Base-by-base conservation (phyloP, 2,888 invertebrate species). In the Lottia scabra region DNA sequence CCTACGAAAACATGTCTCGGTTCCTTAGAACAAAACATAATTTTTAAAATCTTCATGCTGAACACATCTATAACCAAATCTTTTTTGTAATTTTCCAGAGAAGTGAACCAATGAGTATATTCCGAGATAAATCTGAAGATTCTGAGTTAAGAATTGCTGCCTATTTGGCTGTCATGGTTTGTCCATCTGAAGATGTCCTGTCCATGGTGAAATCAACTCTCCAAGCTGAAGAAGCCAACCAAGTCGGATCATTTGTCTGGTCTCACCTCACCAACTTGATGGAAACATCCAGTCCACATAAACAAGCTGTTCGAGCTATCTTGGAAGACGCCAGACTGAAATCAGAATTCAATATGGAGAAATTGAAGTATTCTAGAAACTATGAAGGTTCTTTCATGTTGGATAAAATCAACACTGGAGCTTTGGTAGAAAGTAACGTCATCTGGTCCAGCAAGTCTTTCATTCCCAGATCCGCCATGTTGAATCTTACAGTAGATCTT, bases 331-430 rank as follows among this genome's bases (percentile, higher is more conserved):
- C 94, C 76, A 92, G 93, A 76, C 90, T 98, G 0, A 92, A 93
- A 27, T 92, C 94, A 23, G 95, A 96, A 86, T 97, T 96, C 87
- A 94, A 94, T 81, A 92, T 94, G 45, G 97, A 97, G 87, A 92
- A 95, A 70, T 92, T 96, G 71, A 97, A 97, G 91, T 98, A 95
- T 90, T 98, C 98, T 0, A 92, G 95, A 45, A 97, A 96, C 88
- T 95, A 94, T 84, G 98, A 98, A 87, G 93, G 94, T 79, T 89
- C 89, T 27, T 78, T 86, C 67, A 97, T 95, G 91, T 94, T 95
- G 75, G 95, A 96, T 83, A 94, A 95, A 83, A 94, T 94, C 85
- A 96, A 97, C 88, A 71, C 84, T 26, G 88, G 89, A 27, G 87
- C 80, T 13, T 79, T 80, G 72, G 83, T 83, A 30, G 89, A 90